Evolutionary conservation across 1,140 invertebrate genomes (phyloP).

Genomic region (Xylocopa sonorina): DNA sequence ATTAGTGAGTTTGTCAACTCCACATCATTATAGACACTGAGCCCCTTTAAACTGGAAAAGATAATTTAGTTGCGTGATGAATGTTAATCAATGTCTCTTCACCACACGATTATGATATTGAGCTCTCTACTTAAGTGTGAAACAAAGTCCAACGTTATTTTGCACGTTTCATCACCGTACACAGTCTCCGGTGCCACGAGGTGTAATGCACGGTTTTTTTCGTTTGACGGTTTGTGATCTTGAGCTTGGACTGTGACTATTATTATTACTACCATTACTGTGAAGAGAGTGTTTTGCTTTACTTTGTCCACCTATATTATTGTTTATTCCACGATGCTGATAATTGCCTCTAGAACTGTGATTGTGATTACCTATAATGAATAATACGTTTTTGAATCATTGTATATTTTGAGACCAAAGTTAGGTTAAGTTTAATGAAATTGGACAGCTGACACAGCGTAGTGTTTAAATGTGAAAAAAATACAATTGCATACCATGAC

Average conservation of each 20-base stretch:
- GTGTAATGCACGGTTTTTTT: conserved; percentile 76
- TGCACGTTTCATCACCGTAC: conserved; percentile 80
- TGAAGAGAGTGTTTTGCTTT: conserved; percentile 76
- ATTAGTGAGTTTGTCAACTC: conserved; percentile 52
- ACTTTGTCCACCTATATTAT: conserved; percentile 74
- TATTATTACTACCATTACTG: conserved; percentile 68
- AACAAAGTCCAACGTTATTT: conserved; percentile 55
- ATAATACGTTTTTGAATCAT: conserved; percentile 44
- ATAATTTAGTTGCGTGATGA: conserved; percentile 58
- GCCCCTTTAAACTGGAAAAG: conserved; percentile 52
- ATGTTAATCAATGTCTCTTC: conserved; percentile 60
- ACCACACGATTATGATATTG: conserved; percentile 67
- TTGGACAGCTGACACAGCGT: too few relatives aligned
- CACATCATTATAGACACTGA: conserved; percentile 51
- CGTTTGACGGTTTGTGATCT: conserved; percentile 74
- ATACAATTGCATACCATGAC: conserved; percentile 72
- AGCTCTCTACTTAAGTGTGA: conserved; percentile 66
- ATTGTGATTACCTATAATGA: conserved; percentile 74
- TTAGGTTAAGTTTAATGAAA: too few relatives aligned
- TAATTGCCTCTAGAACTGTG: conserved; percentile 75
- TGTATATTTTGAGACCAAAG: too few relatives aligned
- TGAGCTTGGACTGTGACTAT: conserved; percentile 74
- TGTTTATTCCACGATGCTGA: conserved; percentile 74
- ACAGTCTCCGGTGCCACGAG: conserved; percentile 77
- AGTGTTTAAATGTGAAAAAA: conserved; percentile 56